Conservation (phyloP, 1,140 invertebrate species). For the Drosophila miranda region DNA sequence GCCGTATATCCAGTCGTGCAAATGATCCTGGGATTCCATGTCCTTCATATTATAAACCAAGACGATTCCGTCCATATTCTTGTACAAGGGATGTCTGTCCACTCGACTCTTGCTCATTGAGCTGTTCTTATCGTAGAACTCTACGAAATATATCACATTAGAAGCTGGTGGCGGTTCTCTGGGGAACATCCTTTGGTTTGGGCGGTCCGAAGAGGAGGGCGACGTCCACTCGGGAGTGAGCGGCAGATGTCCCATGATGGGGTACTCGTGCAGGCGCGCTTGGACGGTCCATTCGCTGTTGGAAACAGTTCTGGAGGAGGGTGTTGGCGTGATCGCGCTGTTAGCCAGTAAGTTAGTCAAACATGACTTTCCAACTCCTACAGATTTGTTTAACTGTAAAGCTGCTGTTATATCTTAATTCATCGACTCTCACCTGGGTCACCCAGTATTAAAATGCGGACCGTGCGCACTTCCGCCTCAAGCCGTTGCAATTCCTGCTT, state of each 20-base stretch:
- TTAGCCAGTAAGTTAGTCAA: conserved; percentile 55
- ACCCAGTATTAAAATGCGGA: conserved; percentile 53
- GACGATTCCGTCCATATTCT: conserved; percentile 57
- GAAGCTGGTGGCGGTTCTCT: neutral
- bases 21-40: conserved; percentile 46
- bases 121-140: conserved; percentile 56
- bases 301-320: conserved; percentile 28
- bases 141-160: conserved; percentile 53
- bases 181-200: neutral
- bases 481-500: neutral
- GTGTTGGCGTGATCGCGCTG: conserved; percentile 48
- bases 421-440: conserved; percentile 33
- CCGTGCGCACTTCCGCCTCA: conserved; percentile 37
- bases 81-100: conserved; percentile 36
- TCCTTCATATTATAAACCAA: conserved; percentile 53
- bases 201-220: conserved; percentile 29
- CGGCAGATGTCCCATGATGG: conserved; percentile 10
- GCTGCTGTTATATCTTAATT: neutral
- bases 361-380: conserved; percentile 62
- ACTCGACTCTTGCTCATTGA: conserved; percentile 20
- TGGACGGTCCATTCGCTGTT: conserved; percentile 45
- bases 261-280: conserved; percentile 57
- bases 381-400: neutral
- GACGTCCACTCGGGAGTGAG: conserved; percentile 53
- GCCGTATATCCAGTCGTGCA: conserved; percentile 61